Conservation (phyloP, 2,797 vertebrate species). For the Siniperca undulata region DNA sequence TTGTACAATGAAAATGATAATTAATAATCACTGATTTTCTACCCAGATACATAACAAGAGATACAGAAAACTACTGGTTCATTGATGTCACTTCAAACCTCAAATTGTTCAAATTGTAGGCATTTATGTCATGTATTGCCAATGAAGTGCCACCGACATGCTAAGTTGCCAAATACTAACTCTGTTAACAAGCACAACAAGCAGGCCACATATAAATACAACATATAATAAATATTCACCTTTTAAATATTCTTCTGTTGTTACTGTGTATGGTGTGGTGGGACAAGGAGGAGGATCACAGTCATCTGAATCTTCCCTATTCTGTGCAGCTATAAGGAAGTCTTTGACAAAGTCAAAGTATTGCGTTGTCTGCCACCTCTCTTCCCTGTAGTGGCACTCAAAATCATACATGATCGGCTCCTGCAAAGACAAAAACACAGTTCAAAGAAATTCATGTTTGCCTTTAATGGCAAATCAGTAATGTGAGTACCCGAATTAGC, state of each 20-base stretch:
- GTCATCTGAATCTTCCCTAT: constrained; percentile 65
- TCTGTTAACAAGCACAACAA: not conserved
- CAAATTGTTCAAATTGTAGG: not conserved
- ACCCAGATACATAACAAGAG: not conserved
- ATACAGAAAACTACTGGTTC: not conserved
- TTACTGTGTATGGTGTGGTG: constrained; percentile 62
- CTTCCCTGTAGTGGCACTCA: constrained; percentile 84
- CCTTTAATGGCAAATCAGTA: no score
- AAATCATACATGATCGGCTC: constrained; percentile 82
- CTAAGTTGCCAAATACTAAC: not conserved
- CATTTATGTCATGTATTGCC: not conserved
- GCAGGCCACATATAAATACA: not conserved
- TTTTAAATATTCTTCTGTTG: constrained; percentile 45
- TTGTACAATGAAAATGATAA: not conserved
- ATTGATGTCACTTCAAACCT: not conserved
- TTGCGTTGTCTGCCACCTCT: constrained; percentile 78
- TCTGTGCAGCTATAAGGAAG: constrained; percentile 80
- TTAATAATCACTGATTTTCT: not conserved
- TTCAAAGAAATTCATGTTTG: not conserved
- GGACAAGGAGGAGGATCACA: constrained; percentile 85
- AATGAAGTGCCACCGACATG: not conserved
- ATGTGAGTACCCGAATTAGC: no score
- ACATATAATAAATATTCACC: constrained; percentile 52
- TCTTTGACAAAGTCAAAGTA: constrained; percentile 86
- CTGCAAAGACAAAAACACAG: constrained; percentile 60